phyloP scores from a whole-genome alignment of 2,113 vertebrate species.

The Limanda limanda region DNA sequence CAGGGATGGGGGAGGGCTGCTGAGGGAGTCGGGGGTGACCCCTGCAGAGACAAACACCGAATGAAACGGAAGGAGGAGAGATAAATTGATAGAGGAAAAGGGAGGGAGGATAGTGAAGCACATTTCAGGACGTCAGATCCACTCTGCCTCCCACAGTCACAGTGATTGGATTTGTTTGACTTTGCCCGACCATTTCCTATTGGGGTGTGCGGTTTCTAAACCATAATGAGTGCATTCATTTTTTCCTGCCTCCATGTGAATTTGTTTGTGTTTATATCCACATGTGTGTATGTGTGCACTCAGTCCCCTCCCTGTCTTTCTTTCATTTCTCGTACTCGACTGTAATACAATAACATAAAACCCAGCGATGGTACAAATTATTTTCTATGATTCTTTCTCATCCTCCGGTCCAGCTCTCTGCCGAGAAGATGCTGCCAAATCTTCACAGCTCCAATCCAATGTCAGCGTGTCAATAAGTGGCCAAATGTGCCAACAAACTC shows the following conservation, averaged over 20 bases:
- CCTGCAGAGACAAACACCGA: conserved; percentile 38
- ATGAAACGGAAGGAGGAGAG: conserved; percentile 36
- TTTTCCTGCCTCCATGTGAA: neutral
- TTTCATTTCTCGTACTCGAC: no score
- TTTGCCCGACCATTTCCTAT: conserved; percentile 44
- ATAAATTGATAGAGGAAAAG: conserved; percentile 54
- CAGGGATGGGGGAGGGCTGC: no score
- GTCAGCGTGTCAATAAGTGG: conserved; percentile 42
- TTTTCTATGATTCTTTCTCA: conserved; percentile 15
- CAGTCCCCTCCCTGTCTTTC: no score
- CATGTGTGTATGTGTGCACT: neutral
- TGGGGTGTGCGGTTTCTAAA: neutral
- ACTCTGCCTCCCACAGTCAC: conserved; percentile 39
- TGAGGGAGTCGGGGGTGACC: conserved; percentile 21
- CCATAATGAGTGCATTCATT: neutral
- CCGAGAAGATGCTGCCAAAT: conserved; percentile 7
- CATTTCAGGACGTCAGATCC: conserved; percentile 36
- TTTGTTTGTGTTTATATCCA: neutral
- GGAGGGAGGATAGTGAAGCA: conserved; percentile 33
- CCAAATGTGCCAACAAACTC: conserved; percentile 54
- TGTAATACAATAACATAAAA: no score
- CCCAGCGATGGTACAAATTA: no score
- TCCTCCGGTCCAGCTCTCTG: conserved; percentile 18
- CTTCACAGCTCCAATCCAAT: conserved; percentile 33
- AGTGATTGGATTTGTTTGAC: conserved; percentile 61